Conservation (phyloP, 2,888 invertebrate species). For the Panzeria rudis region DNA sequence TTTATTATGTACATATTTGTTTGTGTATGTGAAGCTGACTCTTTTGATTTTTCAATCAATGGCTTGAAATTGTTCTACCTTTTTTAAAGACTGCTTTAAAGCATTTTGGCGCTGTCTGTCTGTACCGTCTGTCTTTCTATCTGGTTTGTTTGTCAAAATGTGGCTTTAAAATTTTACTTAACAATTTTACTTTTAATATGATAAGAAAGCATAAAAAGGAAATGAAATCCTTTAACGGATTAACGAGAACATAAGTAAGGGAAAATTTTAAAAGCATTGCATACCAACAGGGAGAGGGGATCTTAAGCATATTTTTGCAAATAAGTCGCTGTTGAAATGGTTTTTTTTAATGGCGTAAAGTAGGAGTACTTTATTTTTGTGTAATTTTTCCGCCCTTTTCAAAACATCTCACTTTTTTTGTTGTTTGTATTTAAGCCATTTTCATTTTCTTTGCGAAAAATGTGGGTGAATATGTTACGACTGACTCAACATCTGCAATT, state of each 20-base stretch:
- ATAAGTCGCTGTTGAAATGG: not conserved
- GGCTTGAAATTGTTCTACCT: conserved; percentile 15
- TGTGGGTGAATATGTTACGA: not conserved
- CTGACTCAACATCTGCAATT: not conserved
- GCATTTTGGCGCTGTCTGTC: not conserved
- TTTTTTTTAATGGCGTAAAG: too few species aligned
- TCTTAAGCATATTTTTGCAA: not conserved
- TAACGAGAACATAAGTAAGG: not conserved
- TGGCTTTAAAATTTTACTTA: not conserved
- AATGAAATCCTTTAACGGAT: conserved; percentile 20
- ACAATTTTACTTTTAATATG: not conserved
- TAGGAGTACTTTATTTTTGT: too few species aligned
- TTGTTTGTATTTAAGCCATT: not conserved
- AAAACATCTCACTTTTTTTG: not conserved
- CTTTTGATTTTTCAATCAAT: conserved; percentile 14
- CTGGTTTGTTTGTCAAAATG: conserved; percentile 1
- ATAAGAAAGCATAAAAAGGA: not conserved
- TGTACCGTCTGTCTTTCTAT: not conserved
- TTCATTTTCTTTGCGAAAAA: not conserved
- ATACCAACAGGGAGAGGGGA: not conserved
- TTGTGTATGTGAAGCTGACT: not conserved
- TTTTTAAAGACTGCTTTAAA: not conserved
- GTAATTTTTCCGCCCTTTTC: not conserved
- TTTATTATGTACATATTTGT: conserved; percentile 12
- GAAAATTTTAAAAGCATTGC: not conserved